A percentile compares a stretch with the other conserved stretches of the same genome.
Conservation (phyloP, 2,888 invertebrate genomes). For the Luperina nickerlii region DNA sequence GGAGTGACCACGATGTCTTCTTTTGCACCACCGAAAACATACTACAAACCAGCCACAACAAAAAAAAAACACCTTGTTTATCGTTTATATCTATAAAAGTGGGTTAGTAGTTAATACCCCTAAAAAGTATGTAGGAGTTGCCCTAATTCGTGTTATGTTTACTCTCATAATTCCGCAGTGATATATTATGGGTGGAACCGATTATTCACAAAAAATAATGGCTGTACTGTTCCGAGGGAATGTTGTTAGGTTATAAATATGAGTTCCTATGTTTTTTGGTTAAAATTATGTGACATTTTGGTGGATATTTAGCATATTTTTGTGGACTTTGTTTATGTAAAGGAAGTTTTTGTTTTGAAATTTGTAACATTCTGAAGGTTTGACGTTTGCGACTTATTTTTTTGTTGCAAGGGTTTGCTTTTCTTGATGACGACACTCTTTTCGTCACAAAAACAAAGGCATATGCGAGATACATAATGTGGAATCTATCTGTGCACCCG, state of each 20-base stretch:
- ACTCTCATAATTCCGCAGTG: conserved; percentile 55
- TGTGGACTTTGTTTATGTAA: not conserved
- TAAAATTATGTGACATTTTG: conserved; percentile 6
- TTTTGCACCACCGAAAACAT: not conserved
- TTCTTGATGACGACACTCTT: not conserved
- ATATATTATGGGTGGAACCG: conserved; percentile 52
- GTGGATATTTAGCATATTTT: conserved; percentile 17
- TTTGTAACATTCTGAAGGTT: too few species aligned
- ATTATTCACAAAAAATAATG: conserved; percentile 61
- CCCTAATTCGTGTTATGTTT: conserved; percentile 53
- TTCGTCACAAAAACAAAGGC: not conserved
- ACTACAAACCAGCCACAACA: not conserved
- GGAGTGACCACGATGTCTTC: not conserved
- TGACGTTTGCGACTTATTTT: not conserved
- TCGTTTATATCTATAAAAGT: conserved; percentile 17
- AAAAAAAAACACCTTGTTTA: not conserved
- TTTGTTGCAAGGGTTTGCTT: not conserved
- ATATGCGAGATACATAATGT: not conserved
- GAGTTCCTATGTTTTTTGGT: conserved; percentile 25
- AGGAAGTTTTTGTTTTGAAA: not conserved
- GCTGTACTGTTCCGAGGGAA: conserved; percentile 29
- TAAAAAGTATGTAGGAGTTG: conserved; percentile 20
- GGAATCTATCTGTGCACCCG: not conserved
- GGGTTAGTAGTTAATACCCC: not conserved
- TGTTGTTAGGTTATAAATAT: conserved; percentile 47